phyloP scores from a whole-genome alignment of 2,888 invertebrate species.

The Xestia sexstrigata region DNA sequence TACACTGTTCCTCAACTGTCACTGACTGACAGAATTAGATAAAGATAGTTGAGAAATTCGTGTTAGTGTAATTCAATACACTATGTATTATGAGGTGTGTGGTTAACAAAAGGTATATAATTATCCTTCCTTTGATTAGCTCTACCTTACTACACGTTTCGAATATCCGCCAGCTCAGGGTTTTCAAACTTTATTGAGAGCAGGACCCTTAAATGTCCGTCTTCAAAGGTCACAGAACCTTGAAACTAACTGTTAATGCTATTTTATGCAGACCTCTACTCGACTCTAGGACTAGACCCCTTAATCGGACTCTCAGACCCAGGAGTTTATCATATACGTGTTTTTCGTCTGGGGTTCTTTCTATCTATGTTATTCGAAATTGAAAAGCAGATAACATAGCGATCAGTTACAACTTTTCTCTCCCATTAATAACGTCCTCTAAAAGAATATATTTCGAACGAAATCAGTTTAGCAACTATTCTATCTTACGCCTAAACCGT shows the following conservation, averaged over 20 bases:
- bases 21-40: not conserved
- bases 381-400: not conserved
- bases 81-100: not conserved
- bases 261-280: too few relatives aligned
- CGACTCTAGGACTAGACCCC: not conserved
- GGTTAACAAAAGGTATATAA: not conserved
- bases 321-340: not conserved
- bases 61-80: not conserved
- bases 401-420: not conserved
- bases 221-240: not conserved
- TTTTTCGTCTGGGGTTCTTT: not conserved
- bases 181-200: not conserved
- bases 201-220: too few relatives aligned
- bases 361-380: not conserved
- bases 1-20: not conserved
- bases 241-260: not conserved
- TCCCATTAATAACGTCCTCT: not conserved
- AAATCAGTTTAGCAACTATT: conserved; percentile 14
- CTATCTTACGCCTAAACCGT: conserved; percentile 10
- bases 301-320: not conserved
- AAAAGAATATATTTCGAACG: not conserved
- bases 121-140: not conserved
- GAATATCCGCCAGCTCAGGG: not conserved
- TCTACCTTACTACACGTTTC: not conserved
- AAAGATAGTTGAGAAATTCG: not conserved